Evolutionary conservation across 2,888 invertebrate species (phyloP).

Genomic region (Coelopa pilipes): DNA sequence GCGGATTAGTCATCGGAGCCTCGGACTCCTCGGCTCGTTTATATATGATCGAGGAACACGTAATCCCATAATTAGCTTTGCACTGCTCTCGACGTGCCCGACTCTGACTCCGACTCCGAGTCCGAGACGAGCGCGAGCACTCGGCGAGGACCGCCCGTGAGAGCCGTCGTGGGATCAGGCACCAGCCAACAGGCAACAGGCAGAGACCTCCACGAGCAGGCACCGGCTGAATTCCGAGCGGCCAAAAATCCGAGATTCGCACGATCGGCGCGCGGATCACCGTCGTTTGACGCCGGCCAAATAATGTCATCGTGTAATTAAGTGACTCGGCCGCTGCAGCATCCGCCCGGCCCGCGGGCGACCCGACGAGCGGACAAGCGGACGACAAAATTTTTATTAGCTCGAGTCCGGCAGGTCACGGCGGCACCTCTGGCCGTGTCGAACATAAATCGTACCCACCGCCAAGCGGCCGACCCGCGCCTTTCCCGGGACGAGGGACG

Average conservation of each 20-base stretch:
- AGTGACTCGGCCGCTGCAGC: slow-evolving; percentile 28
- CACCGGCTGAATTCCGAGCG: too few relatives aligned
- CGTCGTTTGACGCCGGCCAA: slow-evolving; percentile 38
- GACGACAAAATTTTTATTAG: slow-evolving; percentile 35
- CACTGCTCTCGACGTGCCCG: slow-evolving; percentile 22
- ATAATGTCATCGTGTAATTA: slow-evolving; percentile 44
- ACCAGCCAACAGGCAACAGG: not conserved
- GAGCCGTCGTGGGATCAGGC: not conserved
- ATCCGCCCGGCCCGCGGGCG: not conserved
- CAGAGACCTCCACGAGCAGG: too few relatives aligned
- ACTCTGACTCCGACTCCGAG: not conserved
- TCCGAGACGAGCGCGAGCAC: not conserved
- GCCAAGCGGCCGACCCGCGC: too few relatives aligned
- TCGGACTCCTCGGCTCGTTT: slow-evolving; percentile 3
- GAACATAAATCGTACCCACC: slow-evolving; percentile 33
- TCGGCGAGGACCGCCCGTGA: slow-evolving; percentile 27
- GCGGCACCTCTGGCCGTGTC: slow-evolving; percentile 32
- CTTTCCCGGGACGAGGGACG: not conserved
- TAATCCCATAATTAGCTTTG: slow-evolving; percentile 47
- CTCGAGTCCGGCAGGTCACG: slow-evolving; percentile 12
- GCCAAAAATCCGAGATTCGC: slow-evolving; percentile 37
- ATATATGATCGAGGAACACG: slow-evolving; percentile 44
- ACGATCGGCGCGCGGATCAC: slow-evolving; percentile 39
- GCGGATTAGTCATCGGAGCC: slow-evolving; percentile 43
- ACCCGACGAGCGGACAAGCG: not conserved